A percentile compares a stretch with the other conserved stretches of the same genome.
These are phyloP conservation scores for Oryzias woworae DNA, from an alignment of 2,113 vertebrate species.

Conservation along the genomic window DNA sequence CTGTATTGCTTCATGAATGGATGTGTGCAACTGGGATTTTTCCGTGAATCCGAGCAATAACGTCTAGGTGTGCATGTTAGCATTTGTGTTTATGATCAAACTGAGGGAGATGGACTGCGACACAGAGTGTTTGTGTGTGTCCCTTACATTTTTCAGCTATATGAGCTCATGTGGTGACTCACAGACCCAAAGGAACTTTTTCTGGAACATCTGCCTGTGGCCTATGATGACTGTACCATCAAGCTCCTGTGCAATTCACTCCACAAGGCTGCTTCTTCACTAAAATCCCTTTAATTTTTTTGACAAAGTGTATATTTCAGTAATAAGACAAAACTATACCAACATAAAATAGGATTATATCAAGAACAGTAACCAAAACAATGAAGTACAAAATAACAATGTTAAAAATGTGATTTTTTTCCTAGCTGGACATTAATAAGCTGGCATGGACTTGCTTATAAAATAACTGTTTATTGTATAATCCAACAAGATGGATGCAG, in stretches of 20 bases:
- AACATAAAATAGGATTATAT: too few relatives aligned
- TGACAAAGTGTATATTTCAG: background rate
- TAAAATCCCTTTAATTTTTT: constrained; percentile 13
- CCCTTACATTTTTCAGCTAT: constrained; percentile 23
- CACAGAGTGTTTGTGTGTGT: background rate
- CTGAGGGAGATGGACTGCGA: background rate
- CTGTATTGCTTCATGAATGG: too few relatives aligned
- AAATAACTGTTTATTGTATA: background rate
- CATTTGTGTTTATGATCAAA: background rate
- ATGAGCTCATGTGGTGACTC: constrained; percentile 38
- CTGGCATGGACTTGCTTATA: background rate
- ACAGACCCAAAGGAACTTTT: constrained; percentile 22
- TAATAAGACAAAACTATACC: background rate
- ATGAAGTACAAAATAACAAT: background rate
- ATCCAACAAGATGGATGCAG: background rate
- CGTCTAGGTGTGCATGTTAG: background rate
- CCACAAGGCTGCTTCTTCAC: constrained; percentile 9
- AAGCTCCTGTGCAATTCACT: constrained; percentile 6
- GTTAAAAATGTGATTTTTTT: constrained; percentile 11
- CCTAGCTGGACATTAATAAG: background rate
- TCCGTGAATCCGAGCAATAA: constrained; percentile 10
- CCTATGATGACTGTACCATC: constrained; percentile 27
- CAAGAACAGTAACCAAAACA: background rate
- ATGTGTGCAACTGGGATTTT: too few relatives aligned
- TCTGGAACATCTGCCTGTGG: constrained; percentile 30